Evolutionary conservation across 2,113 vertebrate genomes (phyloP).

Genomic region (Scophthalmus maximus): DNA sequence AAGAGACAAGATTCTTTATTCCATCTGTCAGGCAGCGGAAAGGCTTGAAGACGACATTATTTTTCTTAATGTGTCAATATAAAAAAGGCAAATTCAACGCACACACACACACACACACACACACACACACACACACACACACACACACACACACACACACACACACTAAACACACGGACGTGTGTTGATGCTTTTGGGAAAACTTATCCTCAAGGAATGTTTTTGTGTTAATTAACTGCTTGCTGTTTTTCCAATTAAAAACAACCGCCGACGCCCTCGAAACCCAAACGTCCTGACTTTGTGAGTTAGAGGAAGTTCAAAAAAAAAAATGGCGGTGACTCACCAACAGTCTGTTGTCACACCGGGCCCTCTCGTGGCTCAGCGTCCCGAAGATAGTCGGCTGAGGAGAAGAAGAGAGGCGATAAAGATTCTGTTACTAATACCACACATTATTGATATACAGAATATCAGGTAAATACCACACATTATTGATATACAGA

Average conservation of each 20-base stretch:
- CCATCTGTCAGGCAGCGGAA: conserved; percentile 25
- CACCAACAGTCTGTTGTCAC: conserved; percentile 52
- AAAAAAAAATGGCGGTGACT: conserved; percentile 10
- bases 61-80: neutral
- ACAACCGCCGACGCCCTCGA: neutral
- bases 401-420: conserved; percentile 19
- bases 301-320: neutral
- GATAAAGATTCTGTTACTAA: neutral
- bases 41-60: neutral
- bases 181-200: conserved; percentile 25
- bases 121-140: neutral
- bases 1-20: conserved; percentile 14
- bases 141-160: neutral
- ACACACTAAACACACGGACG: neutral
- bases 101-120: neutral
- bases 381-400: conserved; percentile 22
- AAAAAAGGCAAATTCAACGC: neutral
- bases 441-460: no score
- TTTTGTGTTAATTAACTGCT: conserved; percentile 18
- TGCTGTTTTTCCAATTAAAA: no score
- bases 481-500: no score
- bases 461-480: no score
- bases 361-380: conserved; percentile 15
- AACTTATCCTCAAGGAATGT: conserved; percentile 8
- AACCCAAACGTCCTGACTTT: neutral